Base-by-base conservation (phyloP, 2,888 invertebrate genomes). In the Oxyteleia sp. region DNA sequence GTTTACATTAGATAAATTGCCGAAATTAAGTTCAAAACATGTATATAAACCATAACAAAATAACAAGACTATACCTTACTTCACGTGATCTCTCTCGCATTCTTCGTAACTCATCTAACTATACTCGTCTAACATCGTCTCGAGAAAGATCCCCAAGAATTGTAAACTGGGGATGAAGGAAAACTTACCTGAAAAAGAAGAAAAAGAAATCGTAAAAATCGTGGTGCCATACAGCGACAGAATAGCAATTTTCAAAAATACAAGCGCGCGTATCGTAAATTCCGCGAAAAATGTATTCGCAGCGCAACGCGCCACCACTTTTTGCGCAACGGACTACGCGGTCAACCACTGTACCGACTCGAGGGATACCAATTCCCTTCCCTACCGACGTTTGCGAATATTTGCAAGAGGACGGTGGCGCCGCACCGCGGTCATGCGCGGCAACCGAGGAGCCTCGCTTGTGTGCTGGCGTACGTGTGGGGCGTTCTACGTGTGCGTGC, bases 341-440 rank as follows among this genome's bases (percentile, higher is more conserved):
- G 41, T 3, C 11, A 57, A 74, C 91, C 90, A 76, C 85, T 61
- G 83, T 91, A 90, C 90, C 93, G 92, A 92, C 92, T 53, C 82
- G 82, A 64, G 85, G 16, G 76, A 76, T 38, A 49, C 57, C 45
- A 23, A 55, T 53, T 74, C 29, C 49, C 85, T 81, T 29, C 59
- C 43, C 76, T 69, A 76, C 13, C 69, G 71, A 64, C 84, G 71
- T 78, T 75, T 71, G 87, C 85, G 84, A 85, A 90, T 74, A 63
- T 88, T 90, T 87, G 91, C 90, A 87, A 90, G 87, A 86, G 90
- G 89, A 87, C 80, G 63, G 92, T 93, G 93, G 93, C 92, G 93
- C 91, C 93, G 78, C 89, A 76, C 0, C 13, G 71, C 87, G 91
- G 88, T 74, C 43, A 16, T 32, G 16, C 49, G 68, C 63, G 55